These are phyloP conservation scores for Galeruca laticollis DNA, from an alignment of 2,888 invertebrate genomes.

Conservation along the genomic window DNA sequence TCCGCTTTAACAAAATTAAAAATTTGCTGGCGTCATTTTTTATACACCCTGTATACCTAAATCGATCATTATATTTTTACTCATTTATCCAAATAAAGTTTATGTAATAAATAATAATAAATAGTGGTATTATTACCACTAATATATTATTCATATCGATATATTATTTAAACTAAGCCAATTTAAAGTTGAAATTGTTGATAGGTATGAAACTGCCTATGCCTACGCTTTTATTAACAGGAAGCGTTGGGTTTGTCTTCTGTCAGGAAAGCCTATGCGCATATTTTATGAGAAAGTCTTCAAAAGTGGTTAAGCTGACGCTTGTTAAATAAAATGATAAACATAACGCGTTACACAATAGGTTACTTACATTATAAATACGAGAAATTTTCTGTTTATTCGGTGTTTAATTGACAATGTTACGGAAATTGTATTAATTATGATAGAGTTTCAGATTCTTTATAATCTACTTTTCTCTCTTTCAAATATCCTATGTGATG, in stretches of 20 bases:
- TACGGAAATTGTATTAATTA: too few species aligned
- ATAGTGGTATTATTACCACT: neutral
- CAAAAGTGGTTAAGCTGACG: neutral
- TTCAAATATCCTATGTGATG: too few species aligned
- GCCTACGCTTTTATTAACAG: conserved; percentile 5
- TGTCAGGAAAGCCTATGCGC: neutral
- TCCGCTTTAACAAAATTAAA: too few species aligned
- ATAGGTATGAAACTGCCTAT: neutral
- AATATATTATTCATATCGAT: neutral
- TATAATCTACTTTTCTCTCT: too few species aligned
- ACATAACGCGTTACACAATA: neutral
- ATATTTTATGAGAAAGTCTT: neutral
- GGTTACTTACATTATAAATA: neutral
- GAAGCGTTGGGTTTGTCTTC: neutral
- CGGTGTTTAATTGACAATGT: too few species aligned
- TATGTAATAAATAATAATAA: neutral
- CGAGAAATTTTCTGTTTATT: neutral
- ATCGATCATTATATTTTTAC: conserved; percentile 2
- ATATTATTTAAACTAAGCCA: neutral
- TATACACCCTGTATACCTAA: too few species aligned
- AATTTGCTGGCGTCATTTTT: too few species aligned
- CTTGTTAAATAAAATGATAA: neutral
- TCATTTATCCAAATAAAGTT: neutral
- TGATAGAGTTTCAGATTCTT: too few species aligned
- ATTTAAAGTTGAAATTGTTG: conserved; percentile 1